These are phyloP conservation scores for Orchestes rusci DNA, from an alignment of 2,888 invertebrate species.

Conservation along the genomic window DNA sequence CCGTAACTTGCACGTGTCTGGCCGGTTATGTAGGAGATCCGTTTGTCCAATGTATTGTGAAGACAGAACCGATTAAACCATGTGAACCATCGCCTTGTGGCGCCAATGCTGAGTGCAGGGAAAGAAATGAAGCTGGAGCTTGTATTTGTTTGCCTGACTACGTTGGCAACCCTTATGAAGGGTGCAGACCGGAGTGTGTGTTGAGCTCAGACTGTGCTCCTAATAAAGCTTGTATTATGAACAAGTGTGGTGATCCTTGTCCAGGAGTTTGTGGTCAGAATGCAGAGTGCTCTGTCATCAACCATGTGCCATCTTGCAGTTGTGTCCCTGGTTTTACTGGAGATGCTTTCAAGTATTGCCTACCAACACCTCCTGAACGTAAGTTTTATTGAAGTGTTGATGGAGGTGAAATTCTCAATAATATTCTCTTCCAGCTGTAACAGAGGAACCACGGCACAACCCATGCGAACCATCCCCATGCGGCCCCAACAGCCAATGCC, in stretches of 20 bases:
- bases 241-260: constrained; percentile 81
- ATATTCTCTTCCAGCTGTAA: constrained; percentile 9
- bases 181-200: constrained; percentile 81
- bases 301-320: constrained; percentile 80
- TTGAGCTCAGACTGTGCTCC: constrained; percentile 78
- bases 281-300: constrained; percentile 76
- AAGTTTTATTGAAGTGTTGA: too few relatives aligned
- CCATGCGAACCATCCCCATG: constrained; percentile 70
- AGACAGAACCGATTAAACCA: constrained; percentile 57
- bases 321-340: constrained; percentile 67
- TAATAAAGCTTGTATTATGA: constrained; percentile 73
- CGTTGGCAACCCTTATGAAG: constrained; percentile 79
- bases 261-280: constrained; percentile 77
- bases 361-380: constrained; percentile 35
- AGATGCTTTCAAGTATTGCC: constrained; percentile 59
- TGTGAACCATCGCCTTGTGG: constrained; percentile 87
- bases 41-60: constrained; percentile 65
- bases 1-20: constrained; percentile 73
- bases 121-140: constrained; percentile 70
- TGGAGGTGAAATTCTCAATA: too few relatives aligned
- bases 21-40: constrained; percentile 74
- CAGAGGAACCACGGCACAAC: constrained; percentile 38
- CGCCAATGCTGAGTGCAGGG: constrained; percentile 70
- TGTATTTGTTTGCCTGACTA: constrained; percentile 76
- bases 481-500: constrained; percentile 68